Conservation (phyloP, 2,113 vertebrate genomes). For the Puma concolor region DNA sequence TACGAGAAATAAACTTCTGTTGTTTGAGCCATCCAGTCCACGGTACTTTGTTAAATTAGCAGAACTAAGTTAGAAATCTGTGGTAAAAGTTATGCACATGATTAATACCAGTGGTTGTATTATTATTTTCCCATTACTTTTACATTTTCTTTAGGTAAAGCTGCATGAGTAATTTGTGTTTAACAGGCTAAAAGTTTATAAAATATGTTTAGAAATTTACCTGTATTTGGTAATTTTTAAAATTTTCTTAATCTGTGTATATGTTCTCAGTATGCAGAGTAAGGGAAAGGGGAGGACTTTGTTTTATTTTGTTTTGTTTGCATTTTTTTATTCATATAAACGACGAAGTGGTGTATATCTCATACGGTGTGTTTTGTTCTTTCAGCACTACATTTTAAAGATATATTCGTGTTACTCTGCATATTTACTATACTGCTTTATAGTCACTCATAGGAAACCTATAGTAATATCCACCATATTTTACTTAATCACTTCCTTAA, state of each 20-base stretch:
- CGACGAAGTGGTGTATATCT: neutral
- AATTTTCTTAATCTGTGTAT: neutral
- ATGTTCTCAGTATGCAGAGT: neutral
- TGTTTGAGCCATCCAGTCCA: neutral
- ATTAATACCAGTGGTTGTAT: neutral
- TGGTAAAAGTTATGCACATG: neutral
- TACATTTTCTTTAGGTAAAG: neutral
- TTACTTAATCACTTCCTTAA: neutral
- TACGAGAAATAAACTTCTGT: neutral
- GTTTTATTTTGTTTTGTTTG: neutral
- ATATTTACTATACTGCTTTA: neutral
- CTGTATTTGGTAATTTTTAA: neutral
- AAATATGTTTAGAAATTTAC: neutral
- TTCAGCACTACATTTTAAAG: neutral
- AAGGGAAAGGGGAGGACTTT: neutral
- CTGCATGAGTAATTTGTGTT: neutral
- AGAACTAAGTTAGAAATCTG: neutral
- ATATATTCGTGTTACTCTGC: neutral
- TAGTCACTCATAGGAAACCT: neutral
- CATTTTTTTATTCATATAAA: neutral
- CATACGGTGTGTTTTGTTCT: neutral
- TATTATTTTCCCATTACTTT: neutral
- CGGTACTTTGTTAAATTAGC: neutral
- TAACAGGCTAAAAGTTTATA: neutral
- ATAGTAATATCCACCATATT: neutral